Percentiles rank a stretch among this genome's conserved stretches.
Conservation (phyloP, 1,140 invertebrate genomes). For the Dryas iulia region DNA sequence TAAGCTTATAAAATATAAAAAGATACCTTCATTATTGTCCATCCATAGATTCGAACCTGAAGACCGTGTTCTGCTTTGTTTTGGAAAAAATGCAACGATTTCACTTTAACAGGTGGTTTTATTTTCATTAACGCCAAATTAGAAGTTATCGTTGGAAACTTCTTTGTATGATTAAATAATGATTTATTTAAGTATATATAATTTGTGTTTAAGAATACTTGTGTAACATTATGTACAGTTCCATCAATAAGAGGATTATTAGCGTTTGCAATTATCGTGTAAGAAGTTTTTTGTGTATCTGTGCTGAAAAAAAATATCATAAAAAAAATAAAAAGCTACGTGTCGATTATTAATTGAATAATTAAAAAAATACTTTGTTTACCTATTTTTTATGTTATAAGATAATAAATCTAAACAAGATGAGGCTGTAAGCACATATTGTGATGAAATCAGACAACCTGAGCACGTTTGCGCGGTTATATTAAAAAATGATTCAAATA, state of each 20-base stretch:
- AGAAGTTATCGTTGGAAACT: neutral
- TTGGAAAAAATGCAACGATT: conserved; percentile 11
- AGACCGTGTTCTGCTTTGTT: conserved; percentile 2
- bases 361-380: conserved; percentile 9
- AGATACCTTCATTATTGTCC: conserved; percentile 38
- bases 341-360: no score
- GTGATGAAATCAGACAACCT: conserved; percentile 36
- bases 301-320: conserved; percentile 9
- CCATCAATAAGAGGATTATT: conserved; percentile 40
- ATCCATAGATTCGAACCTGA: conserved; percentile 37
- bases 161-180: neutral
- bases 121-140: conserved; percentile 41
- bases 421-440: conserved; percentile 46
- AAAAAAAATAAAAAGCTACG: no score
- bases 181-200: neutral
- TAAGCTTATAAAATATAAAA: neutral
- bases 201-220: conserved; percentile 32
- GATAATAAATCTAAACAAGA: conserved; percentile 40
- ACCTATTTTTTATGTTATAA: conserved; percentile 31
- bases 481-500: conserved; percentile 47
- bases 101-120: conserved; percentile 20
- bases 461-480: conserved; percentile 49
- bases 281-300: conserved; percentile 17
- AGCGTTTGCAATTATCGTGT: conserved; percentile 38
- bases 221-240: conserved; percentile 43